A percentile compares a stretch with the other conserved stretches of the same genome.
phyloP scores from a whole-genome alignment of 2,797 vertebrate genomes.

The Petrocephalus schoutedeni region DNA sequence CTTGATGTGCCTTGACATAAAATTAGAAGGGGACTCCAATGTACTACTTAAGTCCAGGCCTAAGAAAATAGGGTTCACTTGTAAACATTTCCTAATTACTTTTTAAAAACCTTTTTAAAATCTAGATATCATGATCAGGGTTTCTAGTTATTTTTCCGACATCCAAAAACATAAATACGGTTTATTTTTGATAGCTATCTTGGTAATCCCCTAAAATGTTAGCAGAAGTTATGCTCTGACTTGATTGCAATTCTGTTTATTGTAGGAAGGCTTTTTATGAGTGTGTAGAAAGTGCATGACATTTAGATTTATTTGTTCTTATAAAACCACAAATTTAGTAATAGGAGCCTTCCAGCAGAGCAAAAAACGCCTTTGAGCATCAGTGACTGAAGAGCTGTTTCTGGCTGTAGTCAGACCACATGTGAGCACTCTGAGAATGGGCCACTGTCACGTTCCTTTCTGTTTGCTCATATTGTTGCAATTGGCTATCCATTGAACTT shows the following conservation, averaged over 20 bases:
- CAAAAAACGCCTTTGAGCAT: not conserved
- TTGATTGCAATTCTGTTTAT: slow-evolving; percentile 10
- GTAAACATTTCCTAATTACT: slow-evolving; percentile 4
- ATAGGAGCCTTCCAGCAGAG: not conserved
- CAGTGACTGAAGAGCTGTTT: slow-evolving; percentile 16
- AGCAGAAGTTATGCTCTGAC: slow-evolving; percentile 4
- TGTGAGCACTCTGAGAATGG: slow-evolving; percentile 25
- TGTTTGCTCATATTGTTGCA: slow-evolving; percentile 16
- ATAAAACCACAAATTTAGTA: slow-evolving; percentile 31
- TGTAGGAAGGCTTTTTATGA: not conserved
- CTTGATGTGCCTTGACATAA: not conserved
- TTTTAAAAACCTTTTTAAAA: not conserved
- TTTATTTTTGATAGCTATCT: slow-evolving; percentile 9
- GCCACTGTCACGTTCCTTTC: slow-evolving; percentile 23
- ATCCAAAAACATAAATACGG: not conserved
- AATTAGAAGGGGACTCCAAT: not conserved
- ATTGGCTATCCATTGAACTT: slow-evolving; percentile 26
- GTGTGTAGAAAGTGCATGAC: not conserved
- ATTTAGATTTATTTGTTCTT: slow-evolving; percentile 23
- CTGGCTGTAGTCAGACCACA: slow-evolving; percentile 15
- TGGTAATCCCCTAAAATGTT: slow-evolving; percentile 9
- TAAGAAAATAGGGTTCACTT: not conserved
- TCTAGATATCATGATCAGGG: not conserved
- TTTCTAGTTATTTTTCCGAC: slow-evolving; percentile 2
- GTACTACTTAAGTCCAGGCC: not conserved